phyloP scores from a whole-genome alignment of 2,113 vertebrate species.

The Rana temporaria region DNA sequence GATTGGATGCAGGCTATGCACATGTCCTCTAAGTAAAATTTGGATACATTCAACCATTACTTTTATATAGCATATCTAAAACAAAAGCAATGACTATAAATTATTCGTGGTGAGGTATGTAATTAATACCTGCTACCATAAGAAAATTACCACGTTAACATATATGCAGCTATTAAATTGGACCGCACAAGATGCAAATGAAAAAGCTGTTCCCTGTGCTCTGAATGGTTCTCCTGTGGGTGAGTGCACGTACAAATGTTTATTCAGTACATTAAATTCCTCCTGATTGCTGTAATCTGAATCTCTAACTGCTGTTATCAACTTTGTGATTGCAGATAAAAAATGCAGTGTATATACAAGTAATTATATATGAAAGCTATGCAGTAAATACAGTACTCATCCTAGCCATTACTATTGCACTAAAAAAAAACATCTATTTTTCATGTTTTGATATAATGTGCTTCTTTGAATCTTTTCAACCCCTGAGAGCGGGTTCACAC shows the following conservation, averaged over 20 bases:
- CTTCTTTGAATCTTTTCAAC: background rate
- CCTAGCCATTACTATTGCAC: background rate
- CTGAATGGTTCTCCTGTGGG: conserved; percentile 18
- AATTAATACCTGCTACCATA: conserved; percentile 4
- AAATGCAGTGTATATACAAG: conserved; percentile 4
- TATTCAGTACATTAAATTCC: conserved; percentile 29
- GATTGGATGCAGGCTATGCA: background rate
- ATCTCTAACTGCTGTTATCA: conserved; percentile 19
- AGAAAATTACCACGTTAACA: background rate
- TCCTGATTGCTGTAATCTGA: conserved; percentile 30
- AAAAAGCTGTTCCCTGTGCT: background rate
- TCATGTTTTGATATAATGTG: background rate
- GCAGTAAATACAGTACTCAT: background rate
- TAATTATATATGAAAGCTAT: conserved; percentile 13
- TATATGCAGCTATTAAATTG: background rate
- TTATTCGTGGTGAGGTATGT: background rate
- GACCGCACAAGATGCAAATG: background rate
- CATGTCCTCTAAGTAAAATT: background rate
- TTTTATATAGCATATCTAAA: background rate
- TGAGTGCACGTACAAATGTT: conserved; percentile 28
- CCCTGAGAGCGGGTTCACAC: background rate
- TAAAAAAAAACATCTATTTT: background rate
- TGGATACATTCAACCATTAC: background rate
- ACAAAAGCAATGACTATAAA: background rate
- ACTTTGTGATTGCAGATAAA: conserved; percentile 32